Percentiles rank a stretch among this genome's conserved stretches.
Conservation (phyloP, 2,113 vertebrate species). For the Egretta garzetta region DNA sequence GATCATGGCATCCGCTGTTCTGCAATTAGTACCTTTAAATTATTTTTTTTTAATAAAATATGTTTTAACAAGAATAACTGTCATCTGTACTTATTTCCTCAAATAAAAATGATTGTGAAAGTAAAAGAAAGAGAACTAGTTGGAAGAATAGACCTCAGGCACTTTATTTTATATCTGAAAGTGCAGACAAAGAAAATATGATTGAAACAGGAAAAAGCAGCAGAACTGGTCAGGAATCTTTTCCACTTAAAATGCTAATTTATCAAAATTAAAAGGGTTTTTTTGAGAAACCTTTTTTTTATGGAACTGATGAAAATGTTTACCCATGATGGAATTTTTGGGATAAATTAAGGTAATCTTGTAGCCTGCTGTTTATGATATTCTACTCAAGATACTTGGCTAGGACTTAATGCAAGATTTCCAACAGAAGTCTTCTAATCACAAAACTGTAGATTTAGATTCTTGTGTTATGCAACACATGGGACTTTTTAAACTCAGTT, state of each 20-base stretch:
- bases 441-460: not conserved
- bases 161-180: not conserved
- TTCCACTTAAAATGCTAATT: not conserved
- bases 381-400: not conserved
- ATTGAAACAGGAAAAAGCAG: not conserved
- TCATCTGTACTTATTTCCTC: not conserved
- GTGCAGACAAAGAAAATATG: not conserved
- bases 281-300: not conserved
- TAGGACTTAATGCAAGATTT: not conserved
- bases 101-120: not conserved
- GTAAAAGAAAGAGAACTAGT: not conserved
- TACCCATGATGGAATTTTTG: not conserved
- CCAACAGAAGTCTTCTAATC: not conserved
- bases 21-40: not conserved
- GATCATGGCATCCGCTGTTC: not conserved
- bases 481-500: not conserved
- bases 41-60: not conserved
- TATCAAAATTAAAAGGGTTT: not conserved
- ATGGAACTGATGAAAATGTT: not conserved
- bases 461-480: not conserved
- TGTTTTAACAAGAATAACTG: not conserved
- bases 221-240: not conserved
- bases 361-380: not conserved
- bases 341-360: not conserved
- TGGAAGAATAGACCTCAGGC: not conserved